Evolutionary conservation across 1,140 invertebrate species (phyloP).

Genomic region (Calephelis nemesis): DNA sequence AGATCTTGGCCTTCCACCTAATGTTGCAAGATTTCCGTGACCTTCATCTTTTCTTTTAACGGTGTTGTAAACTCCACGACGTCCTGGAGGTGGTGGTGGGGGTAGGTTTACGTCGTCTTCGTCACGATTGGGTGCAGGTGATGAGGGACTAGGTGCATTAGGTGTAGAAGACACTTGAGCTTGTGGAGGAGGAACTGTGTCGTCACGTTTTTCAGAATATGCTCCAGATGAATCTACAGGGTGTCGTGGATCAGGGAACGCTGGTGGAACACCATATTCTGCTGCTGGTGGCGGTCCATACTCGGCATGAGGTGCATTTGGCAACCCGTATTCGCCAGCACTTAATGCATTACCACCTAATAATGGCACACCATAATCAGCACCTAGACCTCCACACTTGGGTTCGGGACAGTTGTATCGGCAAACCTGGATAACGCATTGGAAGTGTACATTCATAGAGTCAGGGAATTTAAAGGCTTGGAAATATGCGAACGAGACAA

Average conservation of each 20-base stretch:
- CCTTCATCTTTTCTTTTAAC: slow-evolving; percentile 90
- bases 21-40: slow-evolving; percentile 88
- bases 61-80: slow-evolving; percentile 87
- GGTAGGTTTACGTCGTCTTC: slow-evolving; percentile 84
- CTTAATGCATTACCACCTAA: slow-evolving; percentile 80
- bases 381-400: slow-evolving; percentile 87
- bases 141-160: slow-evolving; percentile 82
- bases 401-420: slow-evolving; percentile 95
- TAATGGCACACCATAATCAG: slow-evolving; percentile 85
- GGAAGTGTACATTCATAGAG: slow-evolving; percentile 98
- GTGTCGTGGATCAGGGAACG: slow-evolving; percentile 90
- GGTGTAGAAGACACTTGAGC: slow-evolving; percentile 85
- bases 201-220: slow-evolving; percentile 89
- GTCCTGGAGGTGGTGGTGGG: slow-evolving; percentile 89
- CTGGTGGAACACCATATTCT: slow-evolving; percentile 87
- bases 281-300: slow-evolving; percentile 83
- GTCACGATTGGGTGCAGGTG: slow-evolving; percentile 80
- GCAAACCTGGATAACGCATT: slow-evolving; percentile 97
- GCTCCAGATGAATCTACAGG: slow-evolving; percentile 89
- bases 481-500: slow-evolving; percentile 97
- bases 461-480: slow-evolving; percentile 98
- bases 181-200: slow-evolving; percentile 88
- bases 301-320: slow-evolving; percentile 82
- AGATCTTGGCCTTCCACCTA: slow-evolving; percentile 90
- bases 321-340: slow-evolving; percentile 84